Base-by-base conservation (phyloP, 2,888 invertebrate genomes). In the Sphaeridia pumilis region DNA sequence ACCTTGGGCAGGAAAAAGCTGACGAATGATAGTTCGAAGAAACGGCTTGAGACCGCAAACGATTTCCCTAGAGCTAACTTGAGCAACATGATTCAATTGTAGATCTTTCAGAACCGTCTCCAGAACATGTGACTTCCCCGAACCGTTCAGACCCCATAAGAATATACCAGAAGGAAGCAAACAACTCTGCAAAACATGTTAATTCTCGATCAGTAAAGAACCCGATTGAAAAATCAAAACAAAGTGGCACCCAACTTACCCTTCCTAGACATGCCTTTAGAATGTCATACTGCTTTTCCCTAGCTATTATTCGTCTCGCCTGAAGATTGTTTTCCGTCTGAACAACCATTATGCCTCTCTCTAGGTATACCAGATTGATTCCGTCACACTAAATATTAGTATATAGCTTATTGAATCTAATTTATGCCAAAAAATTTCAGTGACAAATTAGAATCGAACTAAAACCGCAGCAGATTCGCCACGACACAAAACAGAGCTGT, bases 51-150 rank as follows among this genome's bases (percentile, higher is more conserved):
- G 28, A 1, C 52, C 52, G 25, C 52, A 52, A 35, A 52, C 21
- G 12, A 52, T 41, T 46, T 52, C 52, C n/a, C 52, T 36, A 17
- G 52, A 46, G 28, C 41, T 52, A 5, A 52, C 52, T 10, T 17
- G 21, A 4, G 52, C 52, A 14, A 52, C 27, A 41, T 52, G 24
- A 20, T 46, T 12, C 2, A 52, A 21, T 3, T n/a, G 5, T 5
- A 7, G n/a, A 28, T 41, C 46, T 25, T 25, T 2, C n/a, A 52
- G 7, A 21, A 22, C 52, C 12, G 27, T 21, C n/a, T 46, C 28
- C 1, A 46, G 20, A 3, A 45, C 45, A 10, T 24, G 36, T 4
- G 52, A 52, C n/a, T 52, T 52, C 12, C 52, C 52, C 24, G 42
- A 42, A 17, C 38, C 31, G 35, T 27, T 46, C 4, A 46, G 52